Evolutionary conservation across 2,113 vertebrate species (phyloP), one percentile per base, ranked within the genome.

Genomic region (Thalassoma bifasciatum): DNA sequence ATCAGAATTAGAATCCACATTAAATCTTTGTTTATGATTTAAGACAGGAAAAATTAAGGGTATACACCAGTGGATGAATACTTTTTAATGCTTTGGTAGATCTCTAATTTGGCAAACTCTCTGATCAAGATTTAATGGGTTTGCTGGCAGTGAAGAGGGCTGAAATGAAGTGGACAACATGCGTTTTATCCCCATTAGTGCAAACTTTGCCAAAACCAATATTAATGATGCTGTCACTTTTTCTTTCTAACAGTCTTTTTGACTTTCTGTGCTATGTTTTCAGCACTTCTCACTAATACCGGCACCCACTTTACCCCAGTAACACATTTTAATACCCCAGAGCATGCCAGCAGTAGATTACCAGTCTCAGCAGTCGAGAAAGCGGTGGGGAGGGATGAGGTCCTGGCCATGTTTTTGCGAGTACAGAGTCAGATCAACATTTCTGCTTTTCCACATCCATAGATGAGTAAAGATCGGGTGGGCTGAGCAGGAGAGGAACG

Each of bases 281-380:
- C 14, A 65, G 19, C 53, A 36, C 30, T 30, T 4, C 54, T 75
- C 49, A 4, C 63, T 75, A 84, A 89, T 82, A 58, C 85, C 53
- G 13, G 79, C 84, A 72, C 53, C 77, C 77, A 80, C 85, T 85
- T 83, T 89, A 79, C 60, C 82, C 85, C 80, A 84, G 78, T 87
- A 90, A 80, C 85, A 86, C 82, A 84, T 72, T 81, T 86, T 82
- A 82, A 88, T 79, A 72, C 64, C 63, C 14, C 47, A 4, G 52
- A 67, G 46, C 73, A 44, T 53, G 86, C 85, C 84, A 85, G 61
- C 60, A 51, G 38, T 64, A 81, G 85, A 91, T 92, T 87, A 85
- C 30, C 76, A 79, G 66, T 69, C 75, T 63, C 51, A 24, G 58
- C 72, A n/a, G 68, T 77, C 7, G 57, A 72, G 75, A 86, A 75